These are phyloP conservation scores for Steinernema feltiae DNA, from an alignment of 1,140 invertebrate species.

Conservation along the genomic window DNA sequence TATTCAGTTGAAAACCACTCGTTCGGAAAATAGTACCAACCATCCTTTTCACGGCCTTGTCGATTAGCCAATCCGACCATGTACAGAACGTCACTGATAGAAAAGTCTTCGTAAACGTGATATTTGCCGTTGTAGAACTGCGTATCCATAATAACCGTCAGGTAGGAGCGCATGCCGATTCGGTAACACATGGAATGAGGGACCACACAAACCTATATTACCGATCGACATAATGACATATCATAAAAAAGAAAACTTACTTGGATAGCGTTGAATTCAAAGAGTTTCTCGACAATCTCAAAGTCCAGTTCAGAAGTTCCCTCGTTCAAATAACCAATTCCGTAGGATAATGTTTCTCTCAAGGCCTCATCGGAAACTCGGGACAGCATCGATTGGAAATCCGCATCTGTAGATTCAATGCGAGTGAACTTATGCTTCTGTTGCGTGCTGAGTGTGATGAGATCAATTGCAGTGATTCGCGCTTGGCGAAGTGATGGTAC, in stretches of 20 bases:
- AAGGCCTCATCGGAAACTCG: constrained; percentile 73
- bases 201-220: constrained; percentile 70
- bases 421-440: constrained; percentile 79
- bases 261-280: constrained; percentile 86
- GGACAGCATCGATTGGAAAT: constrained; percentile 77
- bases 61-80: constrained; percentile 79
- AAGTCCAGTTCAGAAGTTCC: constrained; percentile 77
- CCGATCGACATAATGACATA: constrained; percentile 2
- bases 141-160: constrained; percentile 95
- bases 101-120: constrained; percentile 87
- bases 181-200: constrained; percentile 86
- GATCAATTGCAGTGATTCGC: constrained; percentile 83
- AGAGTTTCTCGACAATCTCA: constrained; percentile 81
- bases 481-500: constrained; percentile 90
- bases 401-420: constrained; percentile 69
- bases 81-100: constrained; percentile 90
- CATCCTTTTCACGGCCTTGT: constrained; percentile 81
- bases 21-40: constrained; percentile 54
- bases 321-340: constrained; percentile 94
- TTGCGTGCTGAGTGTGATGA: constrained; percentile 83
- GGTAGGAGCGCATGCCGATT: constrained; percentile 76
- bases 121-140: constrained; percentile 91
- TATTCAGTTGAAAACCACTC: constrained; percentile 20
- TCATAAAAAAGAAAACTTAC: constrained; percentile 33
- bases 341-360: constrained; percentile 75